Base-by-base conservation (phyloP, 2,797 vertebrate species). In the Pseudochirops corinnae region DNA sequence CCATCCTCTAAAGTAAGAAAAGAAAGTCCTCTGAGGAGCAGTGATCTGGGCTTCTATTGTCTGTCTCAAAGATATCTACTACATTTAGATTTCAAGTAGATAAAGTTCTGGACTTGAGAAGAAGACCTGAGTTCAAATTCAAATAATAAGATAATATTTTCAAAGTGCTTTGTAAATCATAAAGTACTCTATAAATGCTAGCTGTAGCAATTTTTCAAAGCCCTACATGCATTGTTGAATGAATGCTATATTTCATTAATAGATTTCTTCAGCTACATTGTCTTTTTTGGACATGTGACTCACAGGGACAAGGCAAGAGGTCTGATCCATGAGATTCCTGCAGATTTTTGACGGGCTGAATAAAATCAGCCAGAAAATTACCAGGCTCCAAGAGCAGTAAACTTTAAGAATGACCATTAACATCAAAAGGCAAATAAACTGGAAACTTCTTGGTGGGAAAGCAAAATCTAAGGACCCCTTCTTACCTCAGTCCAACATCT, bases 391-490 rank as follows among this genome's bases (percentile, higher is more conserved):
- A 11, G 24, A 87, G 39, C 9, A 87, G 67, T 39, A 74, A 87
- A 50, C 3, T 26, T 50, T 87, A 46, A 87, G 31, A 24, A 28
- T 13, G 90, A 92, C 55, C 91, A 39, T 91, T 96, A 92, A 95
- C 57, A 92, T 94, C 87, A 94, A 3, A 96, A 31, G 46, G 53
- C 46, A 55, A n/a, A 55, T 92, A 56, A 95, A 24, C 31, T 26
- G 3, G 95, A 97, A 74, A 97, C 39, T 96, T 95, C 90, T 91
- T 93, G 90, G 67, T 58, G 62, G 55, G 50, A 46, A 95, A 87
- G 92, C 87, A 53, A n/a, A 55, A 0, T 92, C 21, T 97, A 53
- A 97, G 93, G 93, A 55, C 52, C 2, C 55, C n/a, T 95, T 93
- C 33, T 91, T 50, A 90, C 46, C 57, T 92, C 56, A 52, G 55